Evolutionary conservation across 1,140 invertebrate genomes (phyloP).

Genomic region (Glomeris maerens): DNA sequence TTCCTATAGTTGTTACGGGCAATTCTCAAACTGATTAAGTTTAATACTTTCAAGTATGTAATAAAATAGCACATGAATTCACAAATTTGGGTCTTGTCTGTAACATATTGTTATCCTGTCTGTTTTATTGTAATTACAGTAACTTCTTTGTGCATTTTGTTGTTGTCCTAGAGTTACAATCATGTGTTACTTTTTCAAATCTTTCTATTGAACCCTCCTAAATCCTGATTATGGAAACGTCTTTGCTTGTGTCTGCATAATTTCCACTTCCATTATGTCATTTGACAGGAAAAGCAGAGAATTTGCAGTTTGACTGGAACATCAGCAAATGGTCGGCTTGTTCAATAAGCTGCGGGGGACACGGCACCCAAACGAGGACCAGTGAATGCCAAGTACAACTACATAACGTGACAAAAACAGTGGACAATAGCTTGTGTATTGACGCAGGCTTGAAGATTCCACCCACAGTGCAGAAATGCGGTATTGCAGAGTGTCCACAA

Average conservation of each 20-base stretch:
- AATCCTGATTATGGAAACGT: no score
- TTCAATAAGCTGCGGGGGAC: constrained; percentile 68
- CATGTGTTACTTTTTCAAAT: no score
- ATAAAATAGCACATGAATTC: no score
- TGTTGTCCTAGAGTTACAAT: no score
- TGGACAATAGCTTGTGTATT: constrained; percentile 51
- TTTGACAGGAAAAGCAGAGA: constrained; percentile 19
- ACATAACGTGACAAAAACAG: constrained; percentile 39
- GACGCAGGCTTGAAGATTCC: constrained; percentile 50
- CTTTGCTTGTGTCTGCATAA: background rate
- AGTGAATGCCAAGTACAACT: constrained; percentile 50
- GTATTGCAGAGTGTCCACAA: constrained; percentile 48
- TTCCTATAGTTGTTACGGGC: no score
- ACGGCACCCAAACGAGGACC: constrained; percentile 53
- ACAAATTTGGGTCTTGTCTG: no score
- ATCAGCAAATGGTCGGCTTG: constrained; percentile 72
- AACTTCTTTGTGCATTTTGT: no score
- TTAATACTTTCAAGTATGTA: no score
- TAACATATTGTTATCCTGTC: no score
- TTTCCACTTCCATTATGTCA: background rate
- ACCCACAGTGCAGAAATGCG: constrained; percentile 49
- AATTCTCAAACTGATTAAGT: no score
- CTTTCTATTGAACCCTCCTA: no score
- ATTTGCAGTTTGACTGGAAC: constrained; percentile 57
- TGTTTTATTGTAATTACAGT: no score